Percentiles rank a stretch among this genome's conserved stretches.
Evolutionary conservation across 2,113 vertebrate genomes (phyloP).

Genomic region (Myotis lucifugus): DNA sequence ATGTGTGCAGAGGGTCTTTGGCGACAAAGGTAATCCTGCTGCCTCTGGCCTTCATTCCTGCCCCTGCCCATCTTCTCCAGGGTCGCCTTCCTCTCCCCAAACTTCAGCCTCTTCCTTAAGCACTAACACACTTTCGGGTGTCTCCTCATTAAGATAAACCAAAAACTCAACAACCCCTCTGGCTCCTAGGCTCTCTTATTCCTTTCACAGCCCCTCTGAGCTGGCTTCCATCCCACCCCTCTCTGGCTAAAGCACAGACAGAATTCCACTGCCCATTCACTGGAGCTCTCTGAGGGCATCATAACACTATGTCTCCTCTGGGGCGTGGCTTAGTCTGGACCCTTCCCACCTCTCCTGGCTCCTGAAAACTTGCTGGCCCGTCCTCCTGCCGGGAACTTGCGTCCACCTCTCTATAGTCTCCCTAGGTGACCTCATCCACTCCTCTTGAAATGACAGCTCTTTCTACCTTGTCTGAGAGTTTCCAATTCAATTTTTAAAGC

Average conservation of each 20-base stretch:
- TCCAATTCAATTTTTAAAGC: conserved; percentile 53
- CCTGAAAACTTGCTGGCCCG: not conserved
- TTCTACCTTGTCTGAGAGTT: conserved; percentile 21
- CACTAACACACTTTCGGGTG: not conserved
- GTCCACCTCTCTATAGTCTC: not conserved
- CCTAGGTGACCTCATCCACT: not conserved
- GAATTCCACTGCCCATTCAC: not conserved
- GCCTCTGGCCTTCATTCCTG: not conserved
- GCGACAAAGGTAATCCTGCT: not conserved
- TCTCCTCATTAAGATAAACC: not conserved
- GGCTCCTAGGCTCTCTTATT: not conserved
- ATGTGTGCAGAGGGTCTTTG: not conserved
- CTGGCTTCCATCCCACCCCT: not conserved
- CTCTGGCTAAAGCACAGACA: not conserved
- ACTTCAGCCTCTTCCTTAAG: not conserved
- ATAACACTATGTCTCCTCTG: not conserved
- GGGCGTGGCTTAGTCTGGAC: not conserved
- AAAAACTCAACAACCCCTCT: not conserved
- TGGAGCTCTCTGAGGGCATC: not conserved
- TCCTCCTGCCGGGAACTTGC: not conserved
- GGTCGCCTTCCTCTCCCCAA: not conserved
- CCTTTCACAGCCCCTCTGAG: not conserved
- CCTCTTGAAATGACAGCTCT: conserved; percentile 35
- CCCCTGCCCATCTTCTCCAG: not conserved
- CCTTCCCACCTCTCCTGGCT: not conserved